phyloP scores from a whole-genome alignment of 2,113 vertebrate genomes.

The Hippotragus niger region DNA sequence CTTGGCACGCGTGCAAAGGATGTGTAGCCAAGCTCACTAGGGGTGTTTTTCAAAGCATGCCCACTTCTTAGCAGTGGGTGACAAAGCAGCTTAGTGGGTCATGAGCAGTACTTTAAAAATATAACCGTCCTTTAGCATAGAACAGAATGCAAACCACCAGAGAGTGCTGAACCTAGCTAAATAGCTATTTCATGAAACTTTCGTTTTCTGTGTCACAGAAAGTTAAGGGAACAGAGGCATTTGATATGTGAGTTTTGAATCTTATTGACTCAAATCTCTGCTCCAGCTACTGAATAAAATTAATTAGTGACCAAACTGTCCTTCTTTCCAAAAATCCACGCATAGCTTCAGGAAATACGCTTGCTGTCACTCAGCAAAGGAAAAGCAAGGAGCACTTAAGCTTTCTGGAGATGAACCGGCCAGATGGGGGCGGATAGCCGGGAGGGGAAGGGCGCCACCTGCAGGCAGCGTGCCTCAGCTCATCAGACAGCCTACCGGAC shows the following conservation, averaged over 20 bases:
- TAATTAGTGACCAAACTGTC: background rate
- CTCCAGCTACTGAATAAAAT: background rate
- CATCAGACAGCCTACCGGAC: rapidly evolving
- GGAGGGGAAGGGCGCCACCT: background rate
- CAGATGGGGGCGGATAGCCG: rapidly evolving
- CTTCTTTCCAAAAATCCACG: background rate
- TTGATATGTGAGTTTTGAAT: background rate
- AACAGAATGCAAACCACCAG: background rate
- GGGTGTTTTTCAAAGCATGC: background rate
- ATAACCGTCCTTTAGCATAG: rapidly evolving
- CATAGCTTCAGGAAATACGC: background rate
- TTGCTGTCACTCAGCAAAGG: too few relatives aligned
- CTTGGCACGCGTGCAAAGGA: background rate
- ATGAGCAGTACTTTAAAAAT: background rate
- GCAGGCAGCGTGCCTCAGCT: background rate
- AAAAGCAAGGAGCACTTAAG: too few relatives aligned
- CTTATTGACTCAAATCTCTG: background rate
- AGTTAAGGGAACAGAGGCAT: background rate
- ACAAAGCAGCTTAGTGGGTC: background rate
- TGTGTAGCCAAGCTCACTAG: background rate
- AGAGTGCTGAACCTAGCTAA: rapidly evolving
- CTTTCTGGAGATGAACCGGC: background rate
- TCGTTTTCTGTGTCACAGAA: background rate
- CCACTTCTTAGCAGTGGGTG: rapidly evolving
- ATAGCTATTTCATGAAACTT: too few relatives aligned